These are phyloP conservation scores for Tenthredo distinguenda DNA, from an alignment of 2,888 invertebrate genomes.

Conservation along the genomic window DNA sequence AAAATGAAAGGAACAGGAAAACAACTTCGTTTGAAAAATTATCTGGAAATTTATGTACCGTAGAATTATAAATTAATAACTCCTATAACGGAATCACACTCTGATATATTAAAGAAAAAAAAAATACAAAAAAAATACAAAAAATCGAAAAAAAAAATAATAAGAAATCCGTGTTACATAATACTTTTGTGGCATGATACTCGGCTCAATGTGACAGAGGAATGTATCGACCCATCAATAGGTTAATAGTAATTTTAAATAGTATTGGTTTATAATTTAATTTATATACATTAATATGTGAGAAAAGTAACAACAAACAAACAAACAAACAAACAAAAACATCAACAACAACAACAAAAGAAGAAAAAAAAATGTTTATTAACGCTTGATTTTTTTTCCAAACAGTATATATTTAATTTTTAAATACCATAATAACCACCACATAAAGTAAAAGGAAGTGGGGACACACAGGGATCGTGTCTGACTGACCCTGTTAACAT, in stretches of 20 bases:
- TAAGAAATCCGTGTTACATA: constrained; percentile 46
- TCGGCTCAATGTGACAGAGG: constrained; percentile 52
- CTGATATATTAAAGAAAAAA: constrained; percentile 37
- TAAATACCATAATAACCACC: constrained; percentile 46
- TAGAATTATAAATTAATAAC: constrained; percentile 51
- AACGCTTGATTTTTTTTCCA: constrained; percentile 35
- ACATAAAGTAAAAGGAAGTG: constrained; percentile 50
- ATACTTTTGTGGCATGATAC: constrained; percentile 49
- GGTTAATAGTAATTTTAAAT: constrained; percentile 66
- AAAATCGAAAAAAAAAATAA: background rate
- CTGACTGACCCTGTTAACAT: constrained; percentile 53
- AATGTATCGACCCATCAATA: constrained; percentile 49
- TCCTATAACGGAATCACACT: constrained; percentile 48
- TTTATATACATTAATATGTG: constrained; percentile 66
- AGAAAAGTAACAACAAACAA: constrained; percentile 32
- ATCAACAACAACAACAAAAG: background rate
- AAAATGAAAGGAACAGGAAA: constrained; percentile 46
- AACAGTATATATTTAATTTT: constrained; percentile 51
- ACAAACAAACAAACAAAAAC: constrained; percentile 29
- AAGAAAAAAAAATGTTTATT: constrained; percentile 19
- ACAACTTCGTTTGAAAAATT: constrained; percentile 60
- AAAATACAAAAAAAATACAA: background rate
- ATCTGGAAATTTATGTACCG: constrained; percentile 52
- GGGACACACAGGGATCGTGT: constrained; percentile 53
- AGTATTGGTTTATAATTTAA: constrained; percentile 73